phyloP scores from a whole-genome alignment of 2,797 vertebrate genomes.

The Trematomus bernacchii region DNA sequence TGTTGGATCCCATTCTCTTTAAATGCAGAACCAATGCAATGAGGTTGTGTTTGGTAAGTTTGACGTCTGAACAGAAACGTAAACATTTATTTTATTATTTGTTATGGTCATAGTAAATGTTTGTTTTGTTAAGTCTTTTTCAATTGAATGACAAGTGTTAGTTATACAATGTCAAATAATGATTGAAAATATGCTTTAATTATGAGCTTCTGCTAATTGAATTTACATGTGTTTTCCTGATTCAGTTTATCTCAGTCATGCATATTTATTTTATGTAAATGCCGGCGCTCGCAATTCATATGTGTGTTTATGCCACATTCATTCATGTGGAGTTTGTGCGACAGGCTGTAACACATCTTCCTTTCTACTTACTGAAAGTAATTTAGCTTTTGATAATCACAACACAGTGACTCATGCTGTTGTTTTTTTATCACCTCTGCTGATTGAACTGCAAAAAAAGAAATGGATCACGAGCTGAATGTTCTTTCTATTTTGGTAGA shows the following conservation, averaged over 20 bases:
- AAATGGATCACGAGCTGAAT: not conserved
- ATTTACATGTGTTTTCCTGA: not conserved
- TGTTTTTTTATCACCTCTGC: not conserved
- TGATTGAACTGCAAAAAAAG: not conserved
- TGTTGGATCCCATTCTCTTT: too few species aligned
- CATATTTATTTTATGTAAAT: not conserved
- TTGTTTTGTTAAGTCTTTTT: too few species aligned
- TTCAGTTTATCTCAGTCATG: not conserved
- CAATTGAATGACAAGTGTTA: too few species aligned
- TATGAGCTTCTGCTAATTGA: not conserved
- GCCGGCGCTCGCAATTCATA: not conserved
- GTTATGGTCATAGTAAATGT: too few species aligned
- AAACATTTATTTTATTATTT: too few species aligned
- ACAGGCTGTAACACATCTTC: not conserved
- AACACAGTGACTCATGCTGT: not conserved
- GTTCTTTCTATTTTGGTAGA: not conserved
- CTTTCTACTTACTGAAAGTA: not conserved
- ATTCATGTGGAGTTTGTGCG: not conserved
- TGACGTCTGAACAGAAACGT: too few species aligned
- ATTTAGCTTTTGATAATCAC: conserved; percentile 3
- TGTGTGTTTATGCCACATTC: too few species aligned
- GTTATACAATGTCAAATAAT: not conserved
- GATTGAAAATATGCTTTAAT: not conserved
- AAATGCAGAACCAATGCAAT: too few species aligned
- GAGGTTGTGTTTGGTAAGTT: too few species aligned